These are phyloP conservation scores for Linyphia triangularis DNA, from an alignment of 2,888 invertebrate species.

Conservation along the genomic window DNA sequence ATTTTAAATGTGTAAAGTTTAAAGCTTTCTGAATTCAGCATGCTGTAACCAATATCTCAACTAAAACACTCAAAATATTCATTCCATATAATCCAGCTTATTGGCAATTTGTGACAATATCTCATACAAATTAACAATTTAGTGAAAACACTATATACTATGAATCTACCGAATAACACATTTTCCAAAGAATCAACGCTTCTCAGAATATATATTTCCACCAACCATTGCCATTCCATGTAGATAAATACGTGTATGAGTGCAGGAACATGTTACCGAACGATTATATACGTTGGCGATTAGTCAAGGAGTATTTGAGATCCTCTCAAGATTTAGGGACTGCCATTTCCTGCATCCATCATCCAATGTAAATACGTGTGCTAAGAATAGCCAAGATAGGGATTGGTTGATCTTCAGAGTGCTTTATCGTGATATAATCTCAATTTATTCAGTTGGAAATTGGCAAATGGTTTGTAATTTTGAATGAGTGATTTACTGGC, in stretches of 20 bases:
- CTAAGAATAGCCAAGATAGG: background rate
- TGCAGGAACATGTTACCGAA: background rate
- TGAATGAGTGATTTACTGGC: too few species aligned
- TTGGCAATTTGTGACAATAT: too few species aligned
- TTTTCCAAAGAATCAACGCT: background rate
- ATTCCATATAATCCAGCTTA: too few species aligned
- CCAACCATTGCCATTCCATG: background rate
- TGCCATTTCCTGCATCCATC: background rate
- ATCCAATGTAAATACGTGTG: background rate
- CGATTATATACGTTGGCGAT: background rate
- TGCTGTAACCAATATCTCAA: too few species aligned
- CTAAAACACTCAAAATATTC: too few species aligned
- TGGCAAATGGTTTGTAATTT: too few species aligned
- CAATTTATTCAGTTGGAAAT: too few species aligned
- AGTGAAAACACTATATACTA: too few species aligned
- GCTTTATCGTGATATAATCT: background rate
- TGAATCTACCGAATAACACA: too few species aligned
- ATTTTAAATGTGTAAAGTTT: too few species aligned
- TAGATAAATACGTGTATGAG: background rate
- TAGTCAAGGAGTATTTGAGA: background rate
- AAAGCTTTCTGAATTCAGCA: too few species aligned
- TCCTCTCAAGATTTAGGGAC: constrained; percentile 3
- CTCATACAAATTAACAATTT: too few species aligned
- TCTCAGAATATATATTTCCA: background rate
- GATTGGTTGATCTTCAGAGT: background rate